Conservation (phyloP, 2,888 invertebrate species). For the Chrysomela aeneicollis region DNA sequence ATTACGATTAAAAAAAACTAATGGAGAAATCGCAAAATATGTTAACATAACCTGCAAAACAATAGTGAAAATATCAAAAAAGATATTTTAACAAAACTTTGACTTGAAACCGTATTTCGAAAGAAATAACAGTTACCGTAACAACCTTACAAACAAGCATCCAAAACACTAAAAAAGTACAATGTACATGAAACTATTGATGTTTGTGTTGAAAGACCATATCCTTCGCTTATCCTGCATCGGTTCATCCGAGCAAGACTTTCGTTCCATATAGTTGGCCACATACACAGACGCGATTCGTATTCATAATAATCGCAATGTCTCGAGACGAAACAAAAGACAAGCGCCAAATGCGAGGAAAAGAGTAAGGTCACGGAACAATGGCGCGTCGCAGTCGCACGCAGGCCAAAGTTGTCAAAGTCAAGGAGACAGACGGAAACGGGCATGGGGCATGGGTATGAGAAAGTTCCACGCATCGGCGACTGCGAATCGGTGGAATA, state of each 20-base stretch:
- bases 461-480: slow-evolving; percentile 16
- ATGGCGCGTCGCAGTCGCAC: slow-evolving; percentile 40
- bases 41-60: too few species aligned
- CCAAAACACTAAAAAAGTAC: too few species aligned
- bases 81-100: too few species aligned
- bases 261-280: neutral
- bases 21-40: too few species aligned
- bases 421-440: slow-evolving; percentile 33
- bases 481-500: neutral
- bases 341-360: slow-evolving; percentile 38
- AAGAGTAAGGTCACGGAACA: slow-evolving; percentile 45
- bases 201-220: too few species aligned
- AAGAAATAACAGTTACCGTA: too few species aligned
- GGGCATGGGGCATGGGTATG: slow-evolving; percentile 12
- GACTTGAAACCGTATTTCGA: too few species aligned
- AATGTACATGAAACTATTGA: too few species aligned
- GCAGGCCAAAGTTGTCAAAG: slow-evolving; percentile 31
- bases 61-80: too few species aligned
- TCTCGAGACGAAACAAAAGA: slow-evolving; percentile 43
- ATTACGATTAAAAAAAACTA: too few species aligned
- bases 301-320: too few species aligned
- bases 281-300: slow-evolving; percentile 43
- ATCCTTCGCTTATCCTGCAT: neutral
- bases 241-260: neutral
- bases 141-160: too few species aligned